Evolutionary conservation across 2,113 vertebrate genomes (phyloP).

Genomic region (Cavia aperea): DNA sequence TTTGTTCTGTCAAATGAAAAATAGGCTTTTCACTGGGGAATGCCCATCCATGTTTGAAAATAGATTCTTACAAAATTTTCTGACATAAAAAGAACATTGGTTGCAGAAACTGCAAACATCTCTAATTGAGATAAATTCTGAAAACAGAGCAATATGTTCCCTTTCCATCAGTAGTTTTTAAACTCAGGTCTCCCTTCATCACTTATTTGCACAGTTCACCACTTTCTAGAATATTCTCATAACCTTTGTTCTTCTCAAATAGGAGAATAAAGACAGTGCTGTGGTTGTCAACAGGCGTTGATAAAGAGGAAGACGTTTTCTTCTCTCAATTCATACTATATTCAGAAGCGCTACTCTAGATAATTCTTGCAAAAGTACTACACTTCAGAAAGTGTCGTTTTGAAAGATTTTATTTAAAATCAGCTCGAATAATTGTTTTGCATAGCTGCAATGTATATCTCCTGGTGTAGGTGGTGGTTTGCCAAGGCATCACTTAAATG

Average conservation of each 20-base stretch:
- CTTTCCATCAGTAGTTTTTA: not conserved
- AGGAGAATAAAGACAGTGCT: not conserved
- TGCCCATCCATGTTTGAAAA: not conserved
- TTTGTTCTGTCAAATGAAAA: not conserved
- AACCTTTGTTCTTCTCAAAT: not conserved
- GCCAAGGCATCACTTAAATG: not conserved
- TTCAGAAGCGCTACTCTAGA: not conserved
- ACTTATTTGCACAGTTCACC: not conserved
- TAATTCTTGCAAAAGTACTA: constrained; percentile 7
- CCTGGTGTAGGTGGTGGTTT: not conserved
- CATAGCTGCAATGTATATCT: not conserved
- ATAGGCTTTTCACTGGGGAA: not conserved
- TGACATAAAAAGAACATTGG: not conserved
- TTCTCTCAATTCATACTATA: not conserved
- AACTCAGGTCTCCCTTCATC: not conserved
- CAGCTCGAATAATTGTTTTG: not conserved
- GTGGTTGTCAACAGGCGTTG: not conserved
- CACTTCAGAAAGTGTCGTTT: not conserved
- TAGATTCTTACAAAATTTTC: not conserved
- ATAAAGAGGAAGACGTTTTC: not conserved
- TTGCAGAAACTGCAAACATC: not conserved
- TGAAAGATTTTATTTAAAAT: not conserved
- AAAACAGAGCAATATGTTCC: not conserved
- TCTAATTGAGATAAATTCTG: not conserved
- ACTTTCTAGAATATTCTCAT: not conserved